A percentile compares a stretch with the other conserved stretches of the same genome.
Evolutionary conservation across 2,888 invertebrate species (phyloP).

Genomic region (Zaprionus obscuricornis): DNA sequence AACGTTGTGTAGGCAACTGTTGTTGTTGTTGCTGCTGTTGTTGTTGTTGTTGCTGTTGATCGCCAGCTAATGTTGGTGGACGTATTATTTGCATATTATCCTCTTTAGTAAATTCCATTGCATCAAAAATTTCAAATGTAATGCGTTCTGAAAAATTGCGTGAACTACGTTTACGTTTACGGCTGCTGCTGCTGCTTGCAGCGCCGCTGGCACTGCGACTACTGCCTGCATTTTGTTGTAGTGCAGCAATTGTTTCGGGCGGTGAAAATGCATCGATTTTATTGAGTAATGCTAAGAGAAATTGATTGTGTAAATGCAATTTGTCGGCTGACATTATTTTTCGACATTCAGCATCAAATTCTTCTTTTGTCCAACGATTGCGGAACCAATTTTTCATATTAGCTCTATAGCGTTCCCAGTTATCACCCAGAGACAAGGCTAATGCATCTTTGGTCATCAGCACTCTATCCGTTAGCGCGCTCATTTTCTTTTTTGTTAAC

Average conservation of each 20-base stretch:
- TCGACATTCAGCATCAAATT: conserved; percentile 92
- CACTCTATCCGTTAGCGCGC: conserved; percentile 75
- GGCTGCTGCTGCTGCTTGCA: conserved; percentile 68
- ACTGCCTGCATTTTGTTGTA: conserved; percentile 27
- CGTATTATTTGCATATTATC: conserved; percentile 80
- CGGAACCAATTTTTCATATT: conserved; percentile 91
- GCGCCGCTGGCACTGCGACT: conserved; percentile 33
- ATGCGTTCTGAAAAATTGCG: conserved; percentile 85
- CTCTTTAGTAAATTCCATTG: conserved; percentile 86
- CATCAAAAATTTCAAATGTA: conserved; percentile 86
- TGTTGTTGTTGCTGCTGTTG: conserved; percentile 68
- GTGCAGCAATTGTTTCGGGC: conserved; percentile 50
- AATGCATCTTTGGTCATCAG: conserved; percentile 77
- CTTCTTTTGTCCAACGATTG: conserved; percentile 90
- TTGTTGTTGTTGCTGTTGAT: conserved; percentile 69
- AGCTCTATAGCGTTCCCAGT: conserved; percentile 88
- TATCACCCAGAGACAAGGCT: conserved; percentile 86
- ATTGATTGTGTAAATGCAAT: conserved; percentile 93
- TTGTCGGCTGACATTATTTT: conserved; percentile 89
- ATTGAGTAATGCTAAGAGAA: conserved; percentile 90
- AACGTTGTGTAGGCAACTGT: conserved; percentile 84
- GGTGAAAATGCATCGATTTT: conserved; percentile 85
- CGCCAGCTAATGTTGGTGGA: conserved; percentile 59
- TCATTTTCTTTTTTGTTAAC: too few species aligned
- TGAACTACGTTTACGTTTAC: conserved; percentile 84